These are phyloP conservation scores for Choreutis nemorana DNA, from an alignment of 2,888 invertebrate genomes.

Conservation along the genomic window DNA sequence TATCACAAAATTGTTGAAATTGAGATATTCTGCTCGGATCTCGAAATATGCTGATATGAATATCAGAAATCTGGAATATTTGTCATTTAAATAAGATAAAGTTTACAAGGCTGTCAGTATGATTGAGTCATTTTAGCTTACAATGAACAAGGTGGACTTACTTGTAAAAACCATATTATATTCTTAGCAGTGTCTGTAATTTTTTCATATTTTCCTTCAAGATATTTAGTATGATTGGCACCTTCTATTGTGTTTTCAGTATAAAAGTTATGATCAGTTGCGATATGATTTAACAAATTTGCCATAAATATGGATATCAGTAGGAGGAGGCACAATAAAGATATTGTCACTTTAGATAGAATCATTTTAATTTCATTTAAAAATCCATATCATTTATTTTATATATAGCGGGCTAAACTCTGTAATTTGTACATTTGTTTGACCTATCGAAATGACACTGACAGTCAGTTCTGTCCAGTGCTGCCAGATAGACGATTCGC, in stretches of 20 bases:
- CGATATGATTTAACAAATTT: slow-evolving; percentile 72
- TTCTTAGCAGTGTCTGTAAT: slow-evolving; percentile 66
- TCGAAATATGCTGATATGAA: slow-evolving; percentile 87
- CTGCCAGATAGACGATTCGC: too few species aligned
- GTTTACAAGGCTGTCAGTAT: too few species aligned
- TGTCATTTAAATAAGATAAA: too few species aligned
- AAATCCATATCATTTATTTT: too few species aligned
- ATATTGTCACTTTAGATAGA: slow-evolving; percentile 68
- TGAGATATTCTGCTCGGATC: slow-evolving; percentile 78
- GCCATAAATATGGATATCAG: slow-evolving; percentile 74
- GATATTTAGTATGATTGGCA: slow-evolving; percentile 34
- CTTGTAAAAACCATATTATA: slow-evolving; percentile 82
- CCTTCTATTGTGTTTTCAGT: slow-evolving; percentile 32
- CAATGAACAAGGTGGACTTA: slow-evolving; percentile 23
- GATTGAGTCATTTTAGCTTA: too few species aligned
- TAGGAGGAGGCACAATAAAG: slow-evolving; percentile 68
- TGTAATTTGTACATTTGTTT: too few species aligned
- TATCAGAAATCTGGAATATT: slow-evolving; percentile 80
- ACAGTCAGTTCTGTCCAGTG: too few species aligned
- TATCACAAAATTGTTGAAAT: slow-evolving; percentile 80
- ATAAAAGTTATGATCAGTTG: slow-evolving; percentile 63
- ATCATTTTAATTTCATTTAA: slow-evolving; percentile 71
- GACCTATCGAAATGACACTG: too few species aligned
- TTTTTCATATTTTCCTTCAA: slow-evolving; percentile 39
- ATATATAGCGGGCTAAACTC: too few species aligned